Evolutionary conservation across 2,113 vertebrate species (phyloP).

Genomic region (Callithrix jacchus): DNA sequence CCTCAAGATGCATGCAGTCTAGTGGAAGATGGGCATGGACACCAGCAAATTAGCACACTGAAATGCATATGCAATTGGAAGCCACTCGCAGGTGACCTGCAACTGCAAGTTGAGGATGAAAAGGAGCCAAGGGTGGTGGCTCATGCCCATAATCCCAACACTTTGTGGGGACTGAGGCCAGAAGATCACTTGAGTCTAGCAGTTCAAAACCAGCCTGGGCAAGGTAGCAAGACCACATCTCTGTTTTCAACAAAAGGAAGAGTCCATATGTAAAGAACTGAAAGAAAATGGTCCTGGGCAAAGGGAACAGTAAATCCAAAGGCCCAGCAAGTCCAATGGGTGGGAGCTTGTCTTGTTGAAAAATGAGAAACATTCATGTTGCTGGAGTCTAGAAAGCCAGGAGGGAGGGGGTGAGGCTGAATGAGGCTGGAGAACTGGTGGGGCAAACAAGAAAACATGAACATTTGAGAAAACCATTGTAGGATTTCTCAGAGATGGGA

Average conservation of each 20-base stretch:
- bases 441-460: background rate
- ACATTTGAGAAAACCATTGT: accelerated
- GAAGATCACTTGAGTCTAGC: too few relatives aligned
- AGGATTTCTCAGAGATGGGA: background rate
- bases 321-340: background rate
- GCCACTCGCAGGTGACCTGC: background rate
- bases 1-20: background rate
- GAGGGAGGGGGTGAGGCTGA: background rate
- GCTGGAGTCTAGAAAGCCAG: background rate
- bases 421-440: background rate
- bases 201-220: too few relatives aligned
- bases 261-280: background rate
- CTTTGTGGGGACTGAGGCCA: too few relatives aligned
- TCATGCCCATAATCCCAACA: too few relatives aligned
- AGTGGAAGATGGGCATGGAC: accelerated
- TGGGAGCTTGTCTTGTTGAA: background rate
- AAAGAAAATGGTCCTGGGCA: background rate
- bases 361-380: background rate
- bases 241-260: too few relatives aligned
- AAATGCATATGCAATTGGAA: accelerated
- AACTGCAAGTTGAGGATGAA: background rate
- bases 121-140: too few relatives aligned
- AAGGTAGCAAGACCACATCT: too few relatives aligned
- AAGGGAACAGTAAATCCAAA: background rate
- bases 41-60: background rate